A percentile compares a stretch with the other conserved stretches of the same genome.
Conservation (phyloP, 2,113 vertebrate genomes). For the Noturus placidus region DNA sequence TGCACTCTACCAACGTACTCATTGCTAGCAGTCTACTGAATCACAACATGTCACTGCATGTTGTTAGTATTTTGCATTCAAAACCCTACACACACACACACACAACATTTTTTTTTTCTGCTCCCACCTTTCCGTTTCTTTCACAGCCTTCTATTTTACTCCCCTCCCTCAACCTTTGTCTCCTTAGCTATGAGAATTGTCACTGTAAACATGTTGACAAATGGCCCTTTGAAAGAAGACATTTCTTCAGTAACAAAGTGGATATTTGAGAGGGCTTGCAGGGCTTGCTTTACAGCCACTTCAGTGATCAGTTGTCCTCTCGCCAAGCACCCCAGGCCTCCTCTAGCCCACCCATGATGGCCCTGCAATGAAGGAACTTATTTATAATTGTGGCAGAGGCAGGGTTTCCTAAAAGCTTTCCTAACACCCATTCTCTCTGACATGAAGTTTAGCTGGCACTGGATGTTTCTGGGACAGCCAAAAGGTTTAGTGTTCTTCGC, state of each 20-base stretch:
- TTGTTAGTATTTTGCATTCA: conserved; percentile 34
- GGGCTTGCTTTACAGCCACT: conserved; percentile 74
- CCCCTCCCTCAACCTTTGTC: conserved; percentile 55
- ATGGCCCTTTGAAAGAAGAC: conserved; percentile 76
- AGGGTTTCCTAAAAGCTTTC: conserved; percentile 71
- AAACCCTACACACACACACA: conserved; percentile 15
- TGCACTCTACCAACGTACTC: not conserved
- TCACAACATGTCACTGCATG: conserved; percentile 27
- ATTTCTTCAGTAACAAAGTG: conserved; percentile 78
- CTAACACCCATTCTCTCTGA: conserved; percentile 45
- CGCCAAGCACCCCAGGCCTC: conserved; percentile 66
- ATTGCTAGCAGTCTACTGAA: conserved; percentile 23
- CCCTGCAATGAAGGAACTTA: conserved; percentile 71
- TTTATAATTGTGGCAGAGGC: conserved; percentile 74
- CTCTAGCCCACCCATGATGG: conserved; percentile 75
- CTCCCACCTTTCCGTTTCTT: conserved; percentile 17
- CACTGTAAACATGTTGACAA: conserved; percentile 78
- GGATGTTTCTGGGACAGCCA: conserved; percentile 61
- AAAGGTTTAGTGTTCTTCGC: conserved; percentile 72
- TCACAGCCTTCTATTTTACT: conserved; percentile 36
- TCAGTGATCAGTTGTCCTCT: conserved; percentile 75
- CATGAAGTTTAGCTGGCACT: conserved; percentile 72
- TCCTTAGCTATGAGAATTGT: conserved; percentile 67
- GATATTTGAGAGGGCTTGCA: conserved; percentile 76
- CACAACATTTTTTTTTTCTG: not conserved